phyloP scores from a whole-genome alignment of 2,797 vertebrate species.

The Rhabdophis nuchalis region DNA sequence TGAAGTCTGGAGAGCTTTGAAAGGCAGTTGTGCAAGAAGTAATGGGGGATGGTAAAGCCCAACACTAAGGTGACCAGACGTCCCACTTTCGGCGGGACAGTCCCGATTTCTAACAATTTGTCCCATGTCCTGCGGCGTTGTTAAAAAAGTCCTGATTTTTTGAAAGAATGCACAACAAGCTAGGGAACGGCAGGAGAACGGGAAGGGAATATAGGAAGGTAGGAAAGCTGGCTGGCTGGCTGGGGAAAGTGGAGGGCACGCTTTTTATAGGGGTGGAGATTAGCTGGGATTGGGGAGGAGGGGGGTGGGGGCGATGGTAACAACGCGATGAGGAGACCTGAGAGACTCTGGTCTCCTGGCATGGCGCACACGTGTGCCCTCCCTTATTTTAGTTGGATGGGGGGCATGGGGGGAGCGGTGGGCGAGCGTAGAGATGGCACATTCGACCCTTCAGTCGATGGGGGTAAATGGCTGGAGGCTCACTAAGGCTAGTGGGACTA shows the following conservation, averaged over 20 bases:
- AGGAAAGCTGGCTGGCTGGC: background rate
- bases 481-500: background rate
- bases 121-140: no score
- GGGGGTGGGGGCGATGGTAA: fast-evolving
- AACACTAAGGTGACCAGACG: no score
- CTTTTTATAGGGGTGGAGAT: background rate
- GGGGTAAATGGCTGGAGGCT: background rate
- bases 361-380: background rate
- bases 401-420: no score
- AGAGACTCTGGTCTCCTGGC: background rate
- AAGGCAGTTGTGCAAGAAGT: no score
- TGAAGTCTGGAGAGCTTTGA: no score
- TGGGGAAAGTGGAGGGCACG: background rate
- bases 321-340: background rate
- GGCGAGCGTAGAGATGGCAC: background rate
- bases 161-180: no score
- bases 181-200: no score
- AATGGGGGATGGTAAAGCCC: no score
- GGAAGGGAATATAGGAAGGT: slow-evolving; percentile 45
- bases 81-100: no score
- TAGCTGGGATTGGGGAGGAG: background rate
- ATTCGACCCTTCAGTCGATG: background rate
- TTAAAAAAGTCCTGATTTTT: no score
- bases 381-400: background rate
- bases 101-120: no score